phyloP scores from a whole-genome alignment of 2,888 invertebrate genomes.

The Habroteleia sp. region DNA sequence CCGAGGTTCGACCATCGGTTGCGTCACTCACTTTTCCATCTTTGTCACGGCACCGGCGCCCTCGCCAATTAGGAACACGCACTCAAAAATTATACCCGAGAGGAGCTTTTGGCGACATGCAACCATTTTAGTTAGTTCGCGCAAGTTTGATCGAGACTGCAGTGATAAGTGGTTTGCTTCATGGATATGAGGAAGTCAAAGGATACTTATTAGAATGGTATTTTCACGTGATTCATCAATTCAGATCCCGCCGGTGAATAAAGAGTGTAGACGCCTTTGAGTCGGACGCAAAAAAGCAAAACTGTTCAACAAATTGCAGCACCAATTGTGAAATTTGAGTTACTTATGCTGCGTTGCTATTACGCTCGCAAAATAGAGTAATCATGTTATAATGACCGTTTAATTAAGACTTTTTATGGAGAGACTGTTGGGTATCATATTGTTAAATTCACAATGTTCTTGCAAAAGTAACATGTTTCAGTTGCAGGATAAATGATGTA shows the following conservation, averaged over 20 bases:
- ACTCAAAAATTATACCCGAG: constrained; percentile 17
- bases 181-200: background rate
- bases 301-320: no score
- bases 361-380: no score
- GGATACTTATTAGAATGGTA: no score
- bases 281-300: no score
- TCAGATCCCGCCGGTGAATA: background rate
- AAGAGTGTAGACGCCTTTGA: background rate
- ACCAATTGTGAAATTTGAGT: no score
- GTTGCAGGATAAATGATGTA: no score
- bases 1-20: constrained; percentile 22
- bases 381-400: no score
- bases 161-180: constrained; percentile 9
- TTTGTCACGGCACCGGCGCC: constrained; percentile 17
- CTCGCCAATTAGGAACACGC: constrained; percentile 35
- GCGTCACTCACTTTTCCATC: constrained; percentile 44
- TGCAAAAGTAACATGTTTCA: no score
- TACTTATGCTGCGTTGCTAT: no score
- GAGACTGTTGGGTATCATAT: no score
- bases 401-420: no score
- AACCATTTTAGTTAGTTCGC: constrained; percentile 2
- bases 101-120: constrained; percentile 10
- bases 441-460: no score
- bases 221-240: background rate
- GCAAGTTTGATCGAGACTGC: constrained; percentile 2